These are phyloP conservation scores for Drosophila sturtevanti DNA, from an alignment of 1,140 invertebrate species.

Conservation along the genomic window DNA sequence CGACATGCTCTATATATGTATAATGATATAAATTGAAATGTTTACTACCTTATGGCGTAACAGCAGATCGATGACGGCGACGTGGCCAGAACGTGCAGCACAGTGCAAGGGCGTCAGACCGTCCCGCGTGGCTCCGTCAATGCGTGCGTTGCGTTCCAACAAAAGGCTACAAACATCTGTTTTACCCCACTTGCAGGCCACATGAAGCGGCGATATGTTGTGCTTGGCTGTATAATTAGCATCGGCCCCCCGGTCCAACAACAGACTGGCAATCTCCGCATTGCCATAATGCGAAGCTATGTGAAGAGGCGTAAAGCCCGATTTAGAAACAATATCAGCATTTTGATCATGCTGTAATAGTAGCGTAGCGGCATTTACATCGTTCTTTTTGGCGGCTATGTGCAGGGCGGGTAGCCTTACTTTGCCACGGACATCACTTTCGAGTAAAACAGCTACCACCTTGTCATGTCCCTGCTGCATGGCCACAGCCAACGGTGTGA, in stretches of 20 bases:
- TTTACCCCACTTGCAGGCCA: constrained; percentile 85
- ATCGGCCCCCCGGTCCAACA: constrained; percentile 96
- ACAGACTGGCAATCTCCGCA: constrained; percentile 94
- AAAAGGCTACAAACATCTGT: constrained; percentile 91
- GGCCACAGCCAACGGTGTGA: constrained; percentile 98
- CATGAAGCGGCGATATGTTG: constrained; percentile 95
- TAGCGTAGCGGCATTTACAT: constrained; percentile 96
- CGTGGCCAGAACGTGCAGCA: constrained; percentile 97
- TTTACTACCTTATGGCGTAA: constrained; percentile 88
- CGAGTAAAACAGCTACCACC: constrained; percentile 97
- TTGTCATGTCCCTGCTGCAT: constrained; percentile 99
- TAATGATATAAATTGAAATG: neutral
- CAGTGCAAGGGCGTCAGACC: constrained; percentile 96
- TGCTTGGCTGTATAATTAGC: constrained; percentile 98
- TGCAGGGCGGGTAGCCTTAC: constrained; percentile 95
- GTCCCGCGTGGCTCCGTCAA: constrained; percentile 97
- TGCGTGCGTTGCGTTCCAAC: constrained; percentile 93
- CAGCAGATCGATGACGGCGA: constrained; percentile 96
- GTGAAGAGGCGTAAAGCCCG: constrained; percentile 98
- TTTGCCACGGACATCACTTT: constrained; percentile 96
- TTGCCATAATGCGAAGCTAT: constrained; percentile 99
- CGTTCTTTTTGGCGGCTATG: constrained; percentile 99
- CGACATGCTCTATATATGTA: no score
- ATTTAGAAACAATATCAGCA: constrained; percentile 97
- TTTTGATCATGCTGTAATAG: constrained; percentile 97